phyloP scores from a whole-genome alignment of 2,888 invertebrate species.

The Nephrotoma flavescens region DNA sequence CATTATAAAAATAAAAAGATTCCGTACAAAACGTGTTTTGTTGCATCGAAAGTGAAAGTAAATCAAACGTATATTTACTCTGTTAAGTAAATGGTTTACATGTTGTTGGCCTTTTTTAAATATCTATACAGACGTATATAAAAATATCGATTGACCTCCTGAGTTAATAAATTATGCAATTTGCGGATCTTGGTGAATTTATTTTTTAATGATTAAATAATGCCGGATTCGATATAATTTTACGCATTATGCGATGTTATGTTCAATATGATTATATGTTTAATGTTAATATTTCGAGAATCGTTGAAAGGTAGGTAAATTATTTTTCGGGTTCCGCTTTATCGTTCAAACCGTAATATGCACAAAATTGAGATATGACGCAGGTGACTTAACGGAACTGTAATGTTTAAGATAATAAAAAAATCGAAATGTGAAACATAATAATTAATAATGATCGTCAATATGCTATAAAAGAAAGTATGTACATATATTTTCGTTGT shows the following conservation, averaged over 20 bases:
- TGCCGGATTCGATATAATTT: not conserved
- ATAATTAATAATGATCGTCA: not conserved
- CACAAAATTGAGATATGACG: too few relatives aligned
- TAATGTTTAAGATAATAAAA: not conserved
- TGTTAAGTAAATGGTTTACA: not conserved
- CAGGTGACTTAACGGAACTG: not conserved
- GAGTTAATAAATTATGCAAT: not conserved
- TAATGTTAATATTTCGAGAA: not conserved
- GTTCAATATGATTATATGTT: not conserved
- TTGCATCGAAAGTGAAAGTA: not conserved
- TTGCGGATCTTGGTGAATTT: not conserved
- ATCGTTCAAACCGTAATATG: too few relatives aligned
- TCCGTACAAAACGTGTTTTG: not conserved
- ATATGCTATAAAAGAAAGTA: not conserved
- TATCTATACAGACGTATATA: not conserved
- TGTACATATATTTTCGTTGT: too few relatives aligned
- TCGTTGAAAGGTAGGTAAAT: not conserved
- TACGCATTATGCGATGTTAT: not conserved
- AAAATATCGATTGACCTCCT: not conserved
- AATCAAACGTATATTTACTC: not conserved
- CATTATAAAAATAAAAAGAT: not conserved
- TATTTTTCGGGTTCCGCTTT: not conserved
- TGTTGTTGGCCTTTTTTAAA: not conserved
- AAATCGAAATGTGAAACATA: not conserved
- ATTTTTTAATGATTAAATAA: not conserved